Conservation (phyloP, 2,888 invertebrate genomes). For the Brachycybe producta region DNA sequence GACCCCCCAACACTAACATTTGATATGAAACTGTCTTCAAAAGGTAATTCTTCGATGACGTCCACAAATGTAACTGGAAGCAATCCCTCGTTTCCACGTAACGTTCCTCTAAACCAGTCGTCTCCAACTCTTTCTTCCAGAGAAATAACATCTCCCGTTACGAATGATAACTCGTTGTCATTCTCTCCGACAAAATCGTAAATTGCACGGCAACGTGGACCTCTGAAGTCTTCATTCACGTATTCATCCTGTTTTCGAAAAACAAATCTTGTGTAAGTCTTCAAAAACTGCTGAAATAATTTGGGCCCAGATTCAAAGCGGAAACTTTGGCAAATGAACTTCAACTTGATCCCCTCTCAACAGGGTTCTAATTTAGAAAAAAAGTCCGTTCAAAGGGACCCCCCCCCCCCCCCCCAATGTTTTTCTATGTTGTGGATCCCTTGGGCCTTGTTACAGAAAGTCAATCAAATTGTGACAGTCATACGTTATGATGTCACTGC, state of each 20-base stretch:
- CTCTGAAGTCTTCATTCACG: conserved; percentile 2
- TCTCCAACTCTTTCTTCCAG: conserved; percentile 55
- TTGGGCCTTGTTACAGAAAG: too few species aligned
- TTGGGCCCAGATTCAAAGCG: too few species aligned
- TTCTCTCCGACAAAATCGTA: conserved; percentile 56
- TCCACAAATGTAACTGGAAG: conserved; percentile 64
- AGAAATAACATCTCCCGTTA: conserved; percentile 47
- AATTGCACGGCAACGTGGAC: conserved; percentile 43
- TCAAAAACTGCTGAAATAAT: too few species aligned
- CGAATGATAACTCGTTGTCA: conserved; percentile 43
- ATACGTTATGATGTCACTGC: too few species aligned
- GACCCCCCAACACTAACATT: background rate
- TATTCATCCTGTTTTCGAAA: conserved; percentile 26
- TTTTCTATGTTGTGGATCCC: too few species aligned
- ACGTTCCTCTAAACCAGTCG: conserved; percentile 66
- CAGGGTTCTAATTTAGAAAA: too few species aligned
- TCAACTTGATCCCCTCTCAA: too few species aligned
- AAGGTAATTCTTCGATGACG: conserved; percentile 11
- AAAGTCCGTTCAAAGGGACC: too few species aligned
- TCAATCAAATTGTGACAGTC: too few species aligned
- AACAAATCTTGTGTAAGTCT: too few species aligned
- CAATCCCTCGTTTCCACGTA: conserved; percentile 52
- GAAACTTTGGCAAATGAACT: too few species aligned
- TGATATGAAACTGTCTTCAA: background rate
- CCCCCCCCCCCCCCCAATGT: too few species aligned